Conservation (phyloP, 2,113 vertebrate genomes). For the Varanus komodoensis region DNA sequence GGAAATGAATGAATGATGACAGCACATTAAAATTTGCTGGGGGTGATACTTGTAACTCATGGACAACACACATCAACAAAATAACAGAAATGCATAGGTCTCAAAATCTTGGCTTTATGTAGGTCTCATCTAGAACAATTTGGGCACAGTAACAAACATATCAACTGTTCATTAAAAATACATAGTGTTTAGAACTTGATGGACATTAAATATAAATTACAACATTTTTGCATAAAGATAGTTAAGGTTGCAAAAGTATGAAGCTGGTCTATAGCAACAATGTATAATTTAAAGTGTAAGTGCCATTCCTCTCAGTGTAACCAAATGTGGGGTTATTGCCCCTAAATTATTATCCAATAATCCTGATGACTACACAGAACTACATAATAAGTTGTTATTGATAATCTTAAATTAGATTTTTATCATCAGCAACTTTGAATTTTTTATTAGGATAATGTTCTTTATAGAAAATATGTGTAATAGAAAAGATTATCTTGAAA, state of each 20-base stretch:
- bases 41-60: constrained; percentile 70
- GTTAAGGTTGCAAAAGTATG: constrained; percentile 80
- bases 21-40: constrained; percentile 86
- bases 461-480: constrained; percentile 24
- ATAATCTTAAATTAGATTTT: constrained; percentile 18
- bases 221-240: constrained; percentile 65
- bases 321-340: neutral
- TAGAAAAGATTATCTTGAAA: neutral
- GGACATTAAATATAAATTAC: constrained; percentile 31
- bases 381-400: neutral
- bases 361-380: neutral
- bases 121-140: constrained; percentile 42
- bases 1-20: constrained; percentile 96
- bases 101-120: constrained; percentile 53
- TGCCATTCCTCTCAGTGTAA: constrained; percentile 77
- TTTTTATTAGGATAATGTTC: constrained; percentile 39
- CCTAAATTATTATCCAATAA: neutral
- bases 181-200: neutral
- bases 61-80: constrained; percentile 65
- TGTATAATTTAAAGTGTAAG: constrained; percentile 45
- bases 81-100: constrained; percentile 49
- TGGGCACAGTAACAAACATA: neutral
- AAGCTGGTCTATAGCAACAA: constrained; percentile 62
- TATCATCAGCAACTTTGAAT: constrained; percentile 27
- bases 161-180: constrained; percentile 36